Base-by-base conservation (phyloP, 2,888 invertebrate species). In the Chorisops tibialis region DNA sequence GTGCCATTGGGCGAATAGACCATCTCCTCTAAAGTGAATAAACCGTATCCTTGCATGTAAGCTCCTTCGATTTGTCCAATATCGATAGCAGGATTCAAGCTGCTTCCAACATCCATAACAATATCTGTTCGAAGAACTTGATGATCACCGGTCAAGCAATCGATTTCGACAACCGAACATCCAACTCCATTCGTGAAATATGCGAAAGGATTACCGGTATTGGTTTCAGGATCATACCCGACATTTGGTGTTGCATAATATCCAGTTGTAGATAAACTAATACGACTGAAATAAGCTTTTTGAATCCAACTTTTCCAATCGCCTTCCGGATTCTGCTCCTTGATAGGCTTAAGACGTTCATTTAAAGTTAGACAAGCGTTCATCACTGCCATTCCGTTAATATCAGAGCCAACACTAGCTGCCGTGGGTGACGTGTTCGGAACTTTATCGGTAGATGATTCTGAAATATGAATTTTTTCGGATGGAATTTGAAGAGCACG, bases 11-110 rank as follows among this genome's bases (percentile, higher is more conserved):
- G 91, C 0, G 94, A 91, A 73, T 91, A 91, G 63, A 92, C 85
- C 69, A 93, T 80, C 75, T 96, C 95, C 78, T 97, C 97, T 71
- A 96, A 80, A 0, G 92, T 91, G 71, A 91, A 95, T 61, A 97
- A 76, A 1, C 96, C 97, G 71, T 95, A 93, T 0, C 97, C 97
- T 82, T 96, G 96, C 73, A 93, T 83, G 71, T 96, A 97, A 0
- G 84, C 97, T 2, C 97, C 97, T 79, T 97, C 97, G 14, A 97
- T 88, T 81, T 97, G 97, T 0, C 96, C 97, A 69, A 97, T 91
- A 71, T 97, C 97, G 67, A 97, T 93, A 1, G 96, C 96, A 3
- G 97, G 97, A 79, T 97, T 97, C 59, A 97, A 79, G 77, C 96
- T 96, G 69, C 91, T 88, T 1, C 96, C 96, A 68, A 97, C 83